These are phyloP conservation scores for Aphidius colemani DNA, from an alignment of 2,888 invertebrate genomes.

Conservation along the genomic window DNA sequence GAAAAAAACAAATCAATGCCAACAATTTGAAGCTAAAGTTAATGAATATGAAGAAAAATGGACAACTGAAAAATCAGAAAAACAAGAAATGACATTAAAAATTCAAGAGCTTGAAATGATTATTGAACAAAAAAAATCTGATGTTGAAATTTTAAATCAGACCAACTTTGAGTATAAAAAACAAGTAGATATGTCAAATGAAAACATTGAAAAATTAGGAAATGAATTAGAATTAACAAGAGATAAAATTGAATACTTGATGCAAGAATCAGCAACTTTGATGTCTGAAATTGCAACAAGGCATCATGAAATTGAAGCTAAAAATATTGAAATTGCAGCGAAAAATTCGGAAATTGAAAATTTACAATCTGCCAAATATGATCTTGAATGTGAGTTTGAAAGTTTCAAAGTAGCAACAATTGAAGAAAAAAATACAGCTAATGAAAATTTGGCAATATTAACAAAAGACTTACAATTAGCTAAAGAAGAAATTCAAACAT, in stretches of 20 bases:
- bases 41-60: slow-evolving; percentile 43
- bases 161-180: slow-evolving; percentile 12
- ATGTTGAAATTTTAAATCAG: not conserved
- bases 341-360: slow-evolving; percentile 8
- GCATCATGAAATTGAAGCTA: slow-evolving; percentile 8
- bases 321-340: slow-evolving; percentile 4
- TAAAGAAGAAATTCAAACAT: not conserved
- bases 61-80: slow-evolving; percentile 59
- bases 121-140: not conserved
- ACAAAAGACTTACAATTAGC: too few species aligned
- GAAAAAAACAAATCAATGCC: slow-evolving; percentile 70
- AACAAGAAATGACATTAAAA: slow-evolving; percentile 40
- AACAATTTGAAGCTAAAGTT: slow-evolving; percentile 66
- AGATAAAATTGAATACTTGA: not conserved
- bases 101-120: slow-evolving; percentile 21
- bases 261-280: not conserved
- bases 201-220: not conserved
- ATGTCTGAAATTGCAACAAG: not conserved
- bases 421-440: too few species aligned
- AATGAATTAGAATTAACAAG: not conserved
- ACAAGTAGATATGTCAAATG: not conserved
- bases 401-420: too few species aligned
- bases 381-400: too few species aligned
- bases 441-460: too few species aligned
- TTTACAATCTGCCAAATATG: too few species aligned